Evolutionary conservation across 2,888 invertebrate genomes (phyloP).

Genomic region (Watsonalla cultraria): DNA sequence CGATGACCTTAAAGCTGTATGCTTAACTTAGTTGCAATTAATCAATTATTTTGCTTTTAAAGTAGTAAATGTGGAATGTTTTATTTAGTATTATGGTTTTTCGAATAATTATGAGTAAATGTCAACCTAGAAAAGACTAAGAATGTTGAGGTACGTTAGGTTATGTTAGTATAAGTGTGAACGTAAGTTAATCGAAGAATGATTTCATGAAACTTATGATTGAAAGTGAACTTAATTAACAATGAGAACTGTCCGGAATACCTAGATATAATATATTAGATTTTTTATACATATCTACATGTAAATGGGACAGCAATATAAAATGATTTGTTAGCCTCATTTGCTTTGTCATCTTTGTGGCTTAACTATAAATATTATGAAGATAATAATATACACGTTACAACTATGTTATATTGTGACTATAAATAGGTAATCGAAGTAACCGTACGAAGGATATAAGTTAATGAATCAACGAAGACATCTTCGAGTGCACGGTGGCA

Average conservation of each 20-base stretch:
- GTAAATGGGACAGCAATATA: constrained; percentile 15
- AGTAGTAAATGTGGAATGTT: too few relatives aligned
- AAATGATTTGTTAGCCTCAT: constrained; percentile 54
- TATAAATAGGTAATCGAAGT: constrained; percentile 73
- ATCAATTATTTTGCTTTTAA: too few relatives aligned
- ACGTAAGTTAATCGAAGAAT: neutral
- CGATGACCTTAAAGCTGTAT: neutral
- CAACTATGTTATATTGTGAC: constrained; percentile 61
- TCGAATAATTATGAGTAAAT: too few relatives aligned
- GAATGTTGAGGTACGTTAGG: constrained; percentile 18
- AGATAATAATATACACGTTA: constrained; percentile 50
- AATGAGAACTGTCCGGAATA: constrained; percentile 10
- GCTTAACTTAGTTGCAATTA: neutral
- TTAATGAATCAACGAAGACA: constrained; percentile 6
- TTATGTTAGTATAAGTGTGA: constrained; percentile 8
- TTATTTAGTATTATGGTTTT: too few relatives aligned
- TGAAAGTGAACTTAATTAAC: constrained; percentile 4
- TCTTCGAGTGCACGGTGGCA: constrained; percentile 6
- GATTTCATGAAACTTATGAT: neutral
- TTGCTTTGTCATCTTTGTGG: constrained; percentile 62
- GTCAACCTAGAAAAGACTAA: too few relatives aligned
- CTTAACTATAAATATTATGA: constrained; percentile 39
- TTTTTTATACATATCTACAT: too few relatives aligned
- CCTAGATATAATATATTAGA: too few relatives aligned
- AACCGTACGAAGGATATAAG: constrained; percentile 37